Evolutionary conservation across 1,140 invertebrate species (phyloP), one percentile per base, ranked within the genome.

Genomic region (Caenorhabditis inopinata): DNA sequence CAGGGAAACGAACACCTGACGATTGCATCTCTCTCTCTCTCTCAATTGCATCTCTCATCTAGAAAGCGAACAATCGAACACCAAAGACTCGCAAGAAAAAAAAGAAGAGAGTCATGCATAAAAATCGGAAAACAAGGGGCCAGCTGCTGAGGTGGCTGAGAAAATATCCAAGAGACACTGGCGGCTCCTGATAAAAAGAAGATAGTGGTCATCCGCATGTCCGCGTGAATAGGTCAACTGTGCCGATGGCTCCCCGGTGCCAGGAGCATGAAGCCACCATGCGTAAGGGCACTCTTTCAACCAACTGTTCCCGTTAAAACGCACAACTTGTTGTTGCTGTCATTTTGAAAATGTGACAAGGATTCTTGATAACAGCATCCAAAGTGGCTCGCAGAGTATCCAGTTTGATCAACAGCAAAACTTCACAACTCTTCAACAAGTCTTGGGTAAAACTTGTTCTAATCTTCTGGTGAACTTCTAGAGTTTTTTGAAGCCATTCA

Each of bases 211-310:
- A 68, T 68, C 58, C 11, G 2, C 9, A 16, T 68, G 58, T 68
- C 58, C 58, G 29, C 32, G 58, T 68, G 58, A 68, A 68, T 68
- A 68, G 58, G 58, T 68, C 58, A 68, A 51, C 48, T 51, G 6
- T n/a, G n/a, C 38, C 58, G 32, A n/a, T 68, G 58, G 58, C 58
- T 68, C 32, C n/a, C 25, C 21, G 58, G 58, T 68, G 58, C 58
- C 58, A 68, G 58, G 58, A 29, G 58, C 58, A 68, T 68, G 58
- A 68, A 68, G 58, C 58, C 58, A 68, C 58, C 58, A 68, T 68
- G 58, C 32, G 58, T 29, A 68, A 32, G 51, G 25, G 5, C 29
- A 38, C 58, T 5, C 38, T 68, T 23, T 16, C 9, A 9, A 68
- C 25, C 58, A 68, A 68, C 58, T 68, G 58, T 68, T 68, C 14